Base-by-base conservation (phyloP, 2,888 invertebrate species). In the Tipula helvola region DNA sequence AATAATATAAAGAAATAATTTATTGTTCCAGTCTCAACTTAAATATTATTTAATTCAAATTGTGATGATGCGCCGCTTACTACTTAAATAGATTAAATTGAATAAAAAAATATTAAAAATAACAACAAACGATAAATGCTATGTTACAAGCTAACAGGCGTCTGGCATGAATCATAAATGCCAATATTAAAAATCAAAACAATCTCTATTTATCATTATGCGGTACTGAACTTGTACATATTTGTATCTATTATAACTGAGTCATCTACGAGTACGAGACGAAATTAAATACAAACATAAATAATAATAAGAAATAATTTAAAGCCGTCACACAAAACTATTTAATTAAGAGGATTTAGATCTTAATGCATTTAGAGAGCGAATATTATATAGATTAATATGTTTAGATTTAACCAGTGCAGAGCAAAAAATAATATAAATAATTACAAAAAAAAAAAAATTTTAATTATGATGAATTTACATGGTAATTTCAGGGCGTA, bases 341-440 rank as follows among this genome's bases (percentile, higher is more conserved):
- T 47, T 44, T 47, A 47, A 39, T 47, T 47, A 47, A 47, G 13
- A 47, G 39, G 39, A 39, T 39, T 3, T 39, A 39, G 39, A 39
- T 47, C 5, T 13, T 10, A 13, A 13, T 47, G n/a, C 47, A 47
- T 13, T 47, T 47, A 47, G 47, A 47, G 47, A 47, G 47, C 47
- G 47, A 47, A 47, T 47, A 47, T 39, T 39, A 39, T 39, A 13
- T 47, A 47, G 47, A 47, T 47, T 47, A 47, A 39, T 28, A 52
- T 57, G 52, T 57, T 57, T 57, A 57, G 13, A 13, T 83, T 36
- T 84, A 91, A 91, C 91, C 91, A 91, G 91, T 91, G 91, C 91
- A 91, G 91, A 91, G 91, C 90, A 91, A 90, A 89, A 89, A 89
- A 88, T 87, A 89, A 88, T 88, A 88, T 88, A 89, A 88, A 87